These are phyloP conservation scores for Panthera tigris DNA, from an alignment of 2,113 vertebrate species.

Conservation along the genomic window DNA sequence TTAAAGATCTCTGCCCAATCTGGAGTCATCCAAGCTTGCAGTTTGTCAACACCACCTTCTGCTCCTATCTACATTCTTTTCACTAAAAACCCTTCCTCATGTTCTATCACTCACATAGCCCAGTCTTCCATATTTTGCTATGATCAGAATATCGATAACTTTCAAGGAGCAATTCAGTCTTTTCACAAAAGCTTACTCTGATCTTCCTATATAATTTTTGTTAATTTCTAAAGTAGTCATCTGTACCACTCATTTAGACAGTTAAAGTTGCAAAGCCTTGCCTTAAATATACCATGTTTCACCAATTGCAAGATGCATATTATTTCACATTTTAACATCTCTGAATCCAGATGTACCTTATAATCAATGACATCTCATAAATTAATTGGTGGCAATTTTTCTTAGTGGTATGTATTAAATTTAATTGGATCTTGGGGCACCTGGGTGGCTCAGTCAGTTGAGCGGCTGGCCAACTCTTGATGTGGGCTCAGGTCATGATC, in stretches of 20 bases:
- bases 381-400: conserved; percentile 21
- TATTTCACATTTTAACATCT: conserved; percentile 53
- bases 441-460: too few species aligned
- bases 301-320: conserved; percentile 2
- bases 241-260: conserved; percentile 22
- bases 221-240: conserved; percentile 36
- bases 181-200: conserved; percentile 30
- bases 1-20: not conserved
- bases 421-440: not conserved
- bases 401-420: conserved; percentile 17
- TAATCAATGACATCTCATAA: conserved; percentile 12
- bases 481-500: too few species aligned
- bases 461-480: too few species aligned
- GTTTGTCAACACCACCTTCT: conserved; percentile 14
- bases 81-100: conserved; percentile 3
- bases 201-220: conserved; percentile 10
- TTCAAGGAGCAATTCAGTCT: conserved; percentile 29
- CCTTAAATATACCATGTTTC: conserved; percentile 37
- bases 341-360: conserved; percentile 28
- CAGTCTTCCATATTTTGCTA: conserved; percentile 25
- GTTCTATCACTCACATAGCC: not conserved
- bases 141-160: conserved; percentile 30
- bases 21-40: not conserved
- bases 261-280: conserved; percentile 9
- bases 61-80: not conserved